Conservation (phyloP, 2,113 vertebrate species). For the Hippocampus guttulatus region DNA sequence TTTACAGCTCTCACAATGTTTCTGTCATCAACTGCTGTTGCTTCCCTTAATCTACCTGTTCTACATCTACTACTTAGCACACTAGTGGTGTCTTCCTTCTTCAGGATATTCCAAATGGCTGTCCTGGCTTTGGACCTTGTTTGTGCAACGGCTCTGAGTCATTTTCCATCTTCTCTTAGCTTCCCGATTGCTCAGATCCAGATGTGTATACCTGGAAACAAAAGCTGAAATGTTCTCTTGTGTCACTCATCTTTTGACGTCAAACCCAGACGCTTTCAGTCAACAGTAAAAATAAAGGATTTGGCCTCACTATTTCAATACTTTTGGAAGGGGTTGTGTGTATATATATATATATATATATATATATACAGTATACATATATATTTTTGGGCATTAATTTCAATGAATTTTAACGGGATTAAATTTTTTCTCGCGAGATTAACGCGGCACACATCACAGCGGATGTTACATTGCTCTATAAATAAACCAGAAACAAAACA, state of each 20-base stretch:
- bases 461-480: no score
- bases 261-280: not conserved
- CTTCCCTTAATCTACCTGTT: not conserved
- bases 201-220: not conserved
- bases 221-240: not conserved
- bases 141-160: not conserved
- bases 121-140: not conserved
- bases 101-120: not conserved
- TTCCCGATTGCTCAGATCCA: not conserved
- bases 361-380: no score
- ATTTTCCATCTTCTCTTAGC: not conserved
- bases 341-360: no score
- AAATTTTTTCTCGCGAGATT: no score
- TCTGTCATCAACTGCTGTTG: conserved; percentile 1
- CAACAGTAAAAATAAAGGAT: not conserved
- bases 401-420: no score
- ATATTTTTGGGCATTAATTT: no score
- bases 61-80: not conserved
- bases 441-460: no score
- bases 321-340: no score
- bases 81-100: not conserved
- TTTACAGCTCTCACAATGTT: not conserved
- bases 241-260: not conserved
- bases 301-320: no score
- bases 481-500: no score